phyloP scores from a whole-genome alignment of 2,113 vertebrate genomes.

The Ammospiza nelsoni region DNA sequence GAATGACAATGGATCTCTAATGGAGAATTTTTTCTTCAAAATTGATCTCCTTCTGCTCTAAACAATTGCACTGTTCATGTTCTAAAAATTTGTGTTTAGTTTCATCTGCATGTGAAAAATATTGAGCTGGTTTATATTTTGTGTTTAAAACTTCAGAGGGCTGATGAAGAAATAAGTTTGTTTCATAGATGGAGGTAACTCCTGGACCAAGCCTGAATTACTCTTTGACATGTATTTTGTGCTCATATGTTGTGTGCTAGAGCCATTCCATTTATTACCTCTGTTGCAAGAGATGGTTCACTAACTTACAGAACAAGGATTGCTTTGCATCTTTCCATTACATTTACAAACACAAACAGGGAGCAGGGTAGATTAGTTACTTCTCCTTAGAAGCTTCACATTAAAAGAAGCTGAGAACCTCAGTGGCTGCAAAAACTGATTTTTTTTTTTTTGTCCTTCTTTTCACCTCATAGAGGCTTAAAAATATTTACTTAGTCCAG shows the following conservation, averaged over 20 bases:
- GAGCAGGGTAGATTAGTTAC: rapidly evolving
- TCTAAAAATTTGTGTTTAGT: neutral
- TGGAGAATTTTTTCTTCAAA: neutral
- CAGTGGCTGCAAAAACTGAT: neutral
- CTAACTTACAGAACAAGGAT: neutral
- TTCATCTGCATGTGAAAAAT: neutral
- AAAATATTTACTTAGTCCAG: neutral
- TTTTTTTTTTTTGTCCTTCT: too few relatives aligned
- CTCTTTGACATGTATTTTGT: neutral
- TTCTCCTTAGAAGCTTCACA: neutral
- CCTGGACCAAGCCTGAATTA: neutral
- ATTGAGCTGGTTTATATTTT: neutral
- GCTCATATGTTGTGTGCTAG: neutral
- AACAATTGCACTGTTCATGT: neutral
- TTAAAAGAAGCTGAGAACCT: neutral
- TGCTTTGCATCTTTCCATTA: neutral
- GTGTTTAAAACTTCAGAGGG: neutral
- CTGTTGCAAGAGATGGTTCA: neutral
- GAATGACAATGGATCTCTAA: neutral
- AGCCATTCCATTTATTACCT: neutral
- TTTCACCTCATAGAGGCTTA: neutral
- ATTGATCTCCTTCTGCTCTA: neutral
- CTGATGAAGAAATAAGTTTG: neutral
- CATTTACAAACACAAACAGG: neutral
- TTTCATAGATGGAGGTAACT: neutral